These are phyloP conservation scores for Malurus elegans DNA, from an alignment of 2,113 vertebrate species.

Conservation along the genomic window DNA sequence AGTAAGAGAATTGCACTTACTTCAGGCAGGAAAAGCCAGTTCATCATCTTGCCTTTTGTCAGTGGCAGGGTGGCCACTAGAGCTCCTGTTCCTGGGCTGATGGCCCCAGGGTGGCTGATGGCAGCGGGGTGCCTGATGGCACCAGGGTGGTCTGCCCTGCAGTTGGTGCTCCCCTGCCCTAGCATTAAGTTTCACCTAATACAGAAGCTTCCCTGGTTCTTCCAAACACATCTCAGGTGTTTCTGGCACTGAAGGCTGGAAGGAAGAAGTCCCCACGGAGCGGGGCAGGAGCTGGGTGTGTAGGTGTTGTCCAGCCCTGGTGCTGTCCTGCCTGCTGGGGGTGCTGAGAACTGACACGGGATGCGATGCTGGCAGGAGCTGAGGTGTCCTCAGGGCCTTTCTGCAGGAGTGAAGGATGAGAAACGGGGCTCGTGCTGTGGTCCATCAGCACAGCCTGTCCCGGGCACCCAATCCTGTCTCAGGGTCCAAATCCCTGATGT, in stretches of 20 bases:
- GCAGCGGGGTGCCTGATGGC: neutral
- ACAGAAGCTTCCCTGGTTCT: neutral
- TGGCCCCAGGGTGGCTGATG: neutral
- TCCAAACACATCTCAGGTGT: neutral
- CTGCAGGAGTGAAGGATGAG: neutral
- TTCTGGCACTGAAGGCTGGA: neutral
- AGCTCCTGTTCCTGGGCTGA: neutral
- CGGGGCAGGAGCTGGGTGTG: neutral
- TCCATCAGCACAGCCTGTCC: neutral
- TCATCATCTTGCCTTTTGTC: neutral
- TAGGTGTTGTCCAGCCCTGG: neutral
- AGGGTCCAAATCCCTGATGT: accelerated
- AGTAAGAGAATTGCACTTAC: neutral
- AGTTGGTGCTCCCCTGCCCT: neutral
- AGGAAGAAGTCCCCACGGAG: neutral
- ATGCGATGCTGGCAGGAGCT: neutral
- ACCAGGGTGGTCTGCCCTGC: neutral
- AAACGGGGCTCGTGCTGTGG: accelerated
- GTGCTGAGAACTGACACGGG: accelerated
- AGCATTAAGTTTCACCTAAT: neutral
- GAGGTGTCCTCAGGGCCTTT: neutral
- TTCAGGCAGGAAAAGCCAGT: neutral
- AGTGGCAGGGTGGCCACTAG: neutral
- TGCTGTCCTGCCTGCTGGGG: neutral
- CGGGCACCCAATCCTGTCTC: neutral